Conservation (phyloP, 2,113 vertebrate species). For the Lepidothrix coronata region DNA sequence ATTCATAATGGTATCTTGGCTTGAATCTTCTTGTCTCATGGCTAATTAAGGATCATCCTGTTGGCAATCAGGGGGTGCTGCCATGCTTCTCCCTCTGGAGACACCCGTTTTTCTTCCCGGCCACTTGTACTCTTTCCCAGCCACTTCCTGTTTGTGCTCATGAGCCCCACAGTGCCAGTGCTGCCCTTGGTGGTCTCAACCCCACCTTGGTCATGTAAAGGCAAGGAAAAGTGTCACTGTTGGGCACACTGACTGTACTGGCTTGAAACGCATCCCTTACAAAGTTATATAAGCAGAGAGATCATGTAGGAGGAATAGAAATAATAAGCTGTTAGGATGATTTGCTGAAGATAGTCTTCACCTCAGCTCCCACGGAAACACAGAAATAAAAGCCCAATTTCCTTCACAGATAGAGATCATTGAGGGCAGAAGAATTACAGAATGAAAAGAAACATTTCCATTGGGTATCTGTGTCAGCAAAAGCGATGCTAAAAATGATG, state of each 20-base stretch:
- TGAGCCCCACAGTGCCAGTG: rapidly evolving
- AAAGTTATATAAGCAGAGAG: conserved; percentile 16
- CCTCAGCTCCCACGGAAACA: conserved; percentile 22
- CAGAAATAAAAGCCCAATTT: conserved; percentile 49
- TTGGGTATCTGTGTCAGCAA: background rate
- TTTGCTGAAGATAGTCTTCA: conserved; percentile 38
- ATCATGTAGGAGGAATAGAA: conserved; percentile 34
- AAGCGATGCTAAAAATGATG: background rate
- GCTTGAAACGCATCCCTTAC: background rate
- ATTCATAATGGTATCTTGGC: background rate
- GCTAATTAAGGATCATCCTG: background rate
- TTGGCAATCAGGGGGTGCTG: background rate
- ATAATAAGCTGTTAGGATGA: conserved; percentile 42
- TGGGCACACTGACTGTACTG: background rate
- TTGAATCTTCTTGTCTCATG: background rate
- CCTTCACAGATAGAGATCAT: background rate
- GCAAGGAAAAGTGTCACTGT: background rate
- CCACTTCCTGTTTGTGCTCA: rapidly evolving
- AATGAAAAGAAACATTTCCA: background rate
- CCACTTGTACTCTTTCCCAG: background rate
- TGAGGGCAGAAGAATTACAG: background rate
- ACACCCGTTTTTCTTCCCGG: background rate
- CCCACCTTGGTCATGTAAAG: rapidly evolving
- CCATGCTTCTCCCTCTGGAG: background rate
- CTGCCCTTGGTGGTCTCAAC: background rate